These are phyloP conservation scores for Ispidina lecontei DNA, from an alignment of 2,797 vertebrate species.

Conservation along the genomic window DNA sequence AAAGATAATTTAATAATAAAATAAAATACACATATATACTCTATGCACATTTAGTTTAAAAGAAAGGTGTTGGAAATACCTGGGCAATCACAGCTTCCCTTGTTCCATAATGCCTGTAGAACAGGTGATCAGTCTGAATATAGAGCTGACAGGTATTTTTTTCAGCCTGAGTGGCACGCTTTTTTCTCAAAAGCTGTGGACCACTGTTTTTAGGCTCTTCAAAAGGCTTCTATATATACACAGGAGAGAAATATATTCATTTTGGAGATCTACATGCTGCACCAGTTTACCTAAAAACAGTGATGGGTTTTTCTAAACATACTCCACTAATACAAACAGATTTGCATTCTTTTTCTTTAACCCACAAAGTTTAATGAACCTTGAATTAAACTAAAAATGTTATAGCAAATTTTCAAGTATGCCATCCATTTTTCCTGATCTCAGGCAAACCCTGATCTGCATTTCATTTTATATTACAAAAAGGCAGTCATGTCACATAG, in stretches of 20 bases:
- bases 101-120: conserved; percentile 87
- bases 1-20: no score
- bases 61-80: conserved; percentile 76
- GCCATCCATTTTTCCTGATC: background rate
- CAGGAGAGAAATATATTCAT: background rate
- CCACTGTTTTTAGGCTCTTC: conserved; percentile 70
- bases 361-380: background rate
- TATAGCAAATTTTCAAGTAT: background rate
- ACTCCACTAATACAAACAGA: background rate
- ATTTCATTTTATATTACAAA: background rate
- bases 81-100: conserved; percentile 95
- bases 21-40: no score
- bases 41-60: background rate
- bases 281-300: background rate
- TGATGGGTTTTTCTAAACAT: background rate
- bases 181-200: conserved; percentile 88
- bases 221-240: conserved; percentile 57
- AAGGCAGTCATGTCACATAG: background rate
- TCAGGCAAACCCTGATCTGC: background rate
- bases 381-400: background rate
- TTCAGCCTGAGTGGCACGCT: conserved; percentile 87
- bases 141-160: conserved; percentile 95
- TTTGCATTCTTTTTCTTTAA: background rate
- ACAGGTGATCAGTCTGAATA: conserved; percentile 96
- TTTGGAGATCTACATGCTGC: background rate